These are phyloP conservation scores for Drosophila sp. DNA, from an alignment of 1,140 invertebrate genomes.

Conservation along the genomic window DNA sequence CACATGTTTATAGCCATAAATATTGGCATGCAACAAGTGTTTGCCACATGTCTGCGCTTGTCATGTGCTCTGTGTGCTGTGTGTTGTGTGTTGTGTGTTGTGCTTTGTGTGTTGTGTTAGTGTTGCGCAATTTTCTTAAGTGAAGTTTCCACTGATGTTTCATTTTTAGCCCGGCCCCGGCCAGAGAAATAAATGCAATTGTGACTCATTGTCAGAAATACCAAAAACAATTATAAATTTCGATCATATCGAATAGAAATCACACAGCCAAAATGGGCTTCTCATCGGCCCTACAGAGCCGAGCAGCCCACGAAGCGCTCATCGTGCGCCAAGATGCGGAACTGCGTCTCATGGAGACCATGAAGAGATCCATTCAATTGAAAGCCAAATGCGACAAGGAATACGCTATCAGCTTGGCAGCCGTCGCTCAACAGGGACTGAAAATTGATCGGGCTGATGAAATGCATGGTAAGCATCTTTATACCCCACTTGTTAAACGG, in stretches of 20 bases:
- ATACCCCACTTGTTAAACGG: not conserved
- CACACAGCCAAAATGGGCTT: slow-evolving; percentile 89
- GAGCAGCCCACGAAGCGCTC: slow-evolving; percentile 93
- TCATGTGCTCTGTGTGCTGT: slow-evolving; percentile 18
- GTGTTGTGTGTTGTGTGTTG: slow-evolving; percentile 23
- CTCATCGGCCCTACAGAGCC: slow-evolving; percentile 92
- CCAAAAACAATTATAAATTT: slow-evolving; percentile 30
- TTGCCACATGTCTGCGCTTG: slow-evolving; percentile 60
- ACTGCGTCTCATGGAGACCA: slow-evolving; percentile 94
- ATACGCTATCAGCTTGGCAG: slow-evolving; percentile 92
- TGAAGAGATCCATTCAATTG: slow-evolving; percentile 92
- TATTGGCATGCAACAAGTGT: slow-evolving; percentile 77
- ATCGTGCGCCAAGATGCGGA: slow-evolving; percentile 95
- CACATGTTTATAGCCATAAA: slow-evolving; percentile 42
- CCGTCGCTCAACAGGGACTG: slow-evolving; percentile 91
- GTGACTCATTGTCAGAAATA: slow-evolving; percentile 47
- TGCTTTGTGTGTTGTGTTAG: slow-evolving; percentile 19
- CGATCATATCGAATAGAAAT: slow-evolving; percentile 28
- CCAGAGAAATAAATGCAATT: slow-evolving; percentile 14
- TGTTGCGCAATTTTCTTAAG: slow-evolving; percentile 49
- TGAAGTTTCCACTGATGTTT: slow-evolving; percentile 30
- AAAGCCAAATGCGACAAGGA: slow-evolving; percentile 96
- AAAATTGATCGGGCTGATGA: slow-evolving; percentile 93
- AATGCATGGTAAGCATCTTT: slow-evolving; percentile 88
- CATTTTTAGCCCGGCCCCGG: slow-evolving; percentile 34